A percentile compares a stretch with the other conserved stretches of the same genome.
phyloP scores from a whole-genome alignment of 2,113 vertebrate genomes.

The Zosterops pallidus region DNA sequence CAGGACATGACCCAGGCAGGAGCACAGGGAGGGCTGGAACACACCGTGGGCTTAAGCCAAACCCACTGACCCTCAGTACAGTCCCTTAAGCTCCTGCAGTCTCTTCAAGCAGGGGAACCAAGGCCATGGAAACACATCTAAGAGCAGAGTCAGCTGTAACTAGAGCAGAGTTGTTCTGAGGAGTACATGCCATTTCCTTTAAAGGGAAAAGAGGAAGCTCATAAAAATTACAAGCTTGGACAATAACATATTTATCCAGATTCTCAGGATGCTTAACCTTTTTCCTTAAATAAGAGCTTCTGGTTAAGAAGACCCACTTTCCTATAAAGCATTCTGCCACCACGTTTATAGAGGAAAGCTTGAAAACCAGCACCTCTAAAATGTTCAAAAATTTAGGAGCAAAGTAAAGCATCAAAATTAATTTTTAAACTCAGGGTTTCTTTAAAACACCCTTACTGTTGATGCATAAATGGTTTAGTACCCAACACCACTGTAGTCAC shows the following conservation, averaged over 20 bases:
- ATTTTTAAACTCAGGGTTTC: not conserved
- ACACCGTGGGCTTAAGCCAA: not conserved
- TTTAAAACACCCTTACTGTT: not conserved
- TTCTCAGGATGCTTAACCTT: not conserved
- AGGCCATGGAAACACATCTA: not conserved
- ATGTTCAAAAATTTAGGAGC: not conserved
- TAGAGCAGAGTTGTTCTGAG: not conserved
- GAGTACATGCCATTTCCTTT: not conserved
- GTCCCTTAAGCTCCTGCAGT: not conserved
- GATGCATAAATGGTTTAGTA: not conserved
- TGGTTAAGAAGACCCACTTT: not conserved
- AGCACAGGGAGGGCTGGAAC: not conserved
- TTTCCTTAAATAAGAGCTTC: not conserved
- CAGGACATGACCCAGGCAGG: not conserved
- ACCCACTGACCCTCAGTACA: not conserved
- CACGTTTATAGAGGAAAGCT: not conserved
- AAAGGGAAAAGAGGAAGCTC: not conserved
- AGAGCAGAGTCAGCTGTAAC: not conserved
- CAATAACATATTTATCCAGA: not conserved
- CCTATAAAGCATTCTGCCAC: not conserved
- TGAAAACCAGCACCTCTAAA: not conserved
- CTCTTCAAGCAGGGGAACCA: not conserved
- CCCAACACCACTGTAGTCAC: rapidly evolving
- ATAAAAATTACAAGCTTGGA: not conserved
- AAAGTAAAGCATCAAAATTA: not conserved